A percentile compares a stretch with the other conserved stretches of the same genome.
These are phyloP conservation scores for Microcebus tavaratra DNA, from an alignment of 2,113 vertebrate species.

Conservation along the genomic window DNA sequence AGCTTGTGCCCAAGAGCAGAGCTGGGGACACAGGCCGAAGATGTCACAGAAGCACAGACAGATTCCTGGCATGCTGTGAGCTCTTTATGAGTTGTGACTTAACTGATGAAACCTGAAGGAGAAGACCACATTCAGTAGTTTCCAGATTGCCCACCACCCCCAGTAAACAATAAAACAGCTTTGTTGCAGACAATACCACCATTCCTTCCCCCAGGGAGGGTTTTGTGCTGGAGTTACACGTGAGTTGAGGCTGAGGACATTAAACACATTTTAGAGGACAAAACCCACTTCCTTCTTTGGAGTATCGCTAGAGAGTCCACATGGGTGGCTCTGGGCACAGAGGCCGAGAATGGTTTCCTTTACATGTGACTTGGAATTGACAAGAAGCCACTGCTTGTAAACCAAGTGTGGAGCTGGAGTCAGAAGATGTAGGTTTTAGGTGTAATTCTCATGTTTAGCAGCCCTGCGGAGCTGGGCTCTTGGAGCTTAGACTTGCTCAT, in stretches of 20 bases:
- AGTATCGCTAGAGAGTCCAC: background rate
- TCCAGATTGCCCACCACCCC: background rate
- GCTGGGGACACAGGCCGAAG: background rate
- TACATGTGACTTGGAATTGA: no score
- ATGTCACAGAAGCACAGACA: accelerated
- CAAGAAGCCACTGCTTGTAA: background rate
- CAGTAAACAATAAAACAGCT: background rate
- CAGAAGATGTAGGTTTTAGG: background rate
- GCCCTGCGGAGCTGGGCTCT: background rate
- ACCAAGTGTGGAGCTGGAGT: background rate
- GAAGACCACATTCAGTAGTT: background rate
- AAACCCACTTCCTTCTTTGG: background rate
- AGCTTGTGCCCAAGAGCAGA: no score
- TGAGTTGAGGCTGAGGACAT: background rate
- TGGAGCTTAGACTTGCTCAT: background rate
- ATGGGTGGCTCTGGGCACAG: background rate
- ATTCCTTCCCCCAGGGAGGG: background rate
- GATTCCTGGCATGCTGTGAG: background rate
- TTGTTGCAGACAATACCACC: background rate
- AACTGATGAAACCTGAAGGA: background rate
- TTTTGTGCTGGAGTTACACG: background rate
- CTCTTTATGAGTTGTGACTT: background rate
- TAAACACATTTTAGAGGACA: background rate
- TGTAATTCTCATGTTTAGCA: background rate
- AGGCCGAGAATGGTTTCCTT: background rate